Conservation (phyloP, 92 coral and sea anemone genomes). For the Actinostola sp. region DNA sequence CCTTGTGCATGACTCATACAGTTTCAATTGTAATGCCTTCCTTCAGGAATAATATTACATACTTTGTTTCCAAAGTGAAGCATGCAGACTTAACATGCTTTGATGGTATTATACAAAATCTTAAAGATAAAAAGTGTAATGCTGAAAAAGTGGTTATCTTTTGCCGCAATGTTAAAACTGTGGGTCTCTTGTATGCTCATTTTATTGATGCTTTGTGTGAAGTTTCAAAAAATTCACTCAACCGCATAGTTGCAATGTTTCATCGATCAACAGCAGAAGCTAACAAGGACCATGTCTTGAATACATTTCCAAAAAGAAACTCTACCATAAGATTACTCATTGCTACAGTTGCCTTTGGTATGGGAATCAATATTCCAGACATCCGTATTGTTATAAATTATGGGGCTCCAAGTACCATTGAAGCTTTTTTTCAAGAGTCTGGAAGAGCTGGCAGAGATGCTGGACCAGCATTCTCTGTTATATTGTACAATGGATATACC, state of each 20-base stretch:
- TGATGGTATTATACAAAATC: no score
- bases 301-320: not conserved
- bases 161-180: slow-evolving; percentile 1
- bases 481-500: no score
- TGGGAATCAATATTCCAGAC: no score
- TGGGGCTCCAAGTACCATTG: no score
- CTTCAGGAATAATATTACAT: not conserved
- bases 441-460: no score
- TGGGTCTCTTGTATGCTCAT: no score
- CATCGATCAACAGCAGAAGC: slow-evolving; percentile 1
- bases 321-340: not conserved
- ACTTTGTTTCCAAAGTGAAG: not conserved
- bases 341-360: slow-evolving; percentile 15
- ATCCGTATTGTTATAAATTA: no score
- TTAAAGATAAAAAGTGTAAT: no score
- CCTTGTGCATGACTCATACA: not conserved
- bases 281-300: slow-evolving; percentile 1
- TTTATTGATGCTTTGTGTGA: not conserved
- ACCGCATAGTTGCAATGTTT: slow-evolving; percentile 6
- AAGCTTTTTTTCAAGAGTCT: no score
- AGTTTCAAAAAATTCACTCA: not conserved
- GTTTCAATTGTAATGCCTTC: not conserved
- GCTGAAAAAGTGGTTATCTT: no score
- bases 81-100: not conserved
- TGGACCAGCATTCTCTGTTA: no score